Conservation (phyloP, 2,113 vertebrate species). For the Peucedramus taeniatus region DNA sequence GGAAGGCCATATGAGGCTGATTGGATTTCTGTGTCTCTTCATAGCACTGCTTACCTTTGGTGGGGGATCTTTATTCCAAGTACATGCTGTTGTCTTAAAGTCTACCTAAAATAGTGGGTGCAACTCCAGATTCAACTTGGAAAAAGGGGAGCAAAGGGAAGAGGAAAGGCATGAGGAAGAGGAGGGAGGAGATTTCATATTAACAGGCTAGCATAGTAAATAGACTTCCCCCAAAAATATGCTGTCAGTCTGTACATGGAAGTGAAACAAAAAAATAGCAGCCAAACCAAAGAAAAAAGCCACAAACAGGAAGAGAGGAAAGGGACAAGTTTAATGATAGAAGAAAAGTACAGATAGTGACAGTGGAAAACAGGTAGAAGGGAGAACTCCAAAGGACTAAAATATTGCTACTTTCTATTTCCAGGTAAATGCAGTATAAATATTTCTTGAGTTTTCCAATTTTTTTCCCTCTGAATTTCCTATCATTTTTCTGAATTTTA, state of each 20-base stretch:
- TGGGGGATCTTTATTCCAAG: not conserved
- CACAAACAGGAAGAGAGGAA: slow-evolving; percentile 72
- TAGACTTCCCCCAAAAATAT: not conserved
- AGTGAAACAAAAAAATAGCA: slow-evolving; percentile 28
- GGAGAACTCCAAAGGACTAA: slow-evolving; percentile 42
- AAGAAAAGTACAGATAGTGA: slow-evolving; percentile 82
- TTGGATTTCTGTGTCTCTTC: not conserved
- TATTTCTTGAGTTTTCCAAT: not conserved
- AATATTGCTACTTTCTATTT: slow-evolving; percentile 49
- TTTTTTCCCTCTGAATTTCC: not conserved
- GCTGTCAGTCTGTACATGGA: not conserved
- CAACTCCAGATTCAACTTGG: not conserved
- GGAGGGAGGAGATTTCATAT: not conserved
- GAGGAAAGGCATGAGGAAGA: not conserved
- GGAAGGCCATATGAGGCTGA: not conserved
- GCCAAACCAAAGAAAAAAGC: slow-evolving; percentile 26
- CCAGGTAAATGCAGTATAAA: not conserved
- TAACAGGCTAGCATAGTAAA: not conserved
- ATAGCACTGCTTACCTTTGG: not conserved
- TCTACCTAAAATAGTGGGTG: not conserved
- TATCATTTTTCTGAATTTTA: not conserved
- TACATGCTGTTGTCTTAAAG: not conserved
- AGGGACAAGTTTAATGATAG: slow-evolving; percentile 86
- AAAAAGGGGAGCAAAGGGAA: not conserved
- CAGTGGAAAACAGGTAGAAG: slow-evolving; percentile 69